Evolutionary conservation across 2,888 invertebrate species (phyloP).

Genomic region (Colletes collaris): DNA sequence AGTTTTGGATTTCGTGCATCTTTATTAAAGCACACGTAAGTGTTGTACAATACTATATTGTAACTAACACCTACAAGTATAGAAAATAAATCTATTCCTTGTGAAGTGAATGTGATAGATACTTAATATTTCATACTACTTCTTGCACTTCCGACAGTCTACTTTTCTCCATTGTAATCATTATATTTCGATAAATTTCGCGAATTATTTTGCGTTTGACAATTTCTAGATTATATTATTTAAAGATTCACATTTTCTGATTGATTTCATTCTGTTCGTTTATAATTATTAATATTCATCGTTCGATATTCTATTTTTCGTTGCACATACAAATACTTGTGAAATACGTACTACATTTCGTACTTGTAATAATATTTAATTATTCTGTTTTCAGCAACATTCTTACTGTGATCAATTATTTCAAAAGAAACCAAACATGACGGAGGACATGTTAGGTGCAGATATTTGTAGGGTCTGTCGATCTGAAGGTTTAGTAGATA

Average conservation of each 20-base stretch:
- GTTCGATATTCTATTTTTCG: neutral
- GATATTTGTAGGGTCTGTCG: conserved; percentile 99
- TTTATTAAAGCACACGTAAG: conserved; percentile 58
- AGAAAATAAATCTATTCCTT: neutral
- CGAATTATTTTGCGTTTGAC: neutral
- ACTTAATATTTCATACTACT: neutral
- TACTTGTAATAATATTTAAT: conserved; percentile 1
- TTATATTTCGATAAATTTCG: neutral
- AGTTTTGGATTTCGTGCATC: conserved; percentile 63
- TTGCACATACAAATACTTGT: neutral
- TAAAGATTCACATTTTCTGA: neutral
- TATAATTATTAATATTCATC: neutral
- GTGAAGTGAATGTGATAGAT: neutral
- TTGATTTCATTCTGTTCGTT: neutral
- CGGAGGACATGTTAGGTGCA: conserved; percentile 86
- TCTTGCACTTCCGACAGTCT: conserved; percentile 8
- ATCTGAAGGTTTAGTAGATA: conserved; percentile 95
- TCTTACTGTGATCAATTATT: conserved; percentile 17
- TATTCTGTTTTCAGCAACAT: conserved; percentile 48
- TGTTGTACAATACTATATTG: conserved; percentile 11
- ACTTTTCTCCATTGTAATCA: conserved; percentile 23
- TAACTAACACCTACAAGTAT: conserved; percentile 1
- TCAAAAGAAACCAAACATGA: conserved; percentile 76
- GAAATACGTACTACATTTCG: neutral
- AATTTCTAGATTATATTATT: neutral